These are phyloP conservation scores for Formica aserva DNA, from an alignment of 2,888 invertebrate species.

Conservation along the genomic window DNA sequence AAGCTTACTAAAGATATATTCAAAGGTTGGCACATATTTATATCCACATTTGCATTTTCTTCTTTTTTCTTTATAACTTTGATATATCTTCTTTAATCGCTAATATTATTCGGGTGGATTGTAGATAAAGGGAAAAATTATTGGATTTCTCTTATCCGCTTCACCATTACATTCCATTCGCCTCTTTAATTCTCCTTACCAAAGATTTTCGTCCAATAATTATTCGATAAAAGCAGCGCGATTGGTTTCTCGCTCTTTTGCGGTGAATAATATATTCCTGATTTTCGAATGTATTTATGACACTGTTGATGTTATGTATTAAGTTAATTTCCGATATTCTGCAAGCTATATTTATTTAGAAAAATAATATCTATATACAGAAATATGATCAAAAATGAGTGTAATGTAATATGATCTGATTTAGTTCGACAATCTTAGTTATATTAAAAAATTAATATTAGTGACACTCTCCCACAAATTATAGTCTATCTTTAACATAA, in stretches of 20 bases:
- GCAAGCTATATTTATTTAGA: not conserved
- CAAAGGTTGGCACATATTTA: not conserved
- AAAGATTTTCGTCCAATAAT: conserved; percentile 6
- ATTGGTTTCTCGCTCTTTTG: conserved; percentile 1
- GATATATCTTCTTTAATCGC: not conserved
- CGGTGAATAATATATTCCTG: not conserved
- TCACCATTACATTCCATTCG: not conserved
- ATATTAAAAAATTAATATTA: not conserved
- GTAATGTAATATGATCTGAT: not conserved
- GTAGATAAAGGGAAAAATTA: conserved; percentile 12
- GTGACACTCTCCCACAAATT: not conserved
- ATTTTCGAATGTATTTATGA: not conserved
- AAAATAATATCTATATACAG: not conserved
- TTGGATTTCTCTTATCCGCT: conserved; percentile 9
- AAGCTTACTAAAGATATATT: conserved; percentile 6
- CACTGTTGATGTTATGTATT: not conserved
- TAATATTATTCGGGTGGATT: not conserved
- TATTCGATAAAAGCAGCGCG: not conserved
- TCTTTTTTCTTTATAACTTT: not conserved
- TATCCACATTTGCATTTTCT: not conserved
- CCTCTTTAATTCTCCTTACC: not conserved
- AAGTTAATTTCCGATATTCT: conserved; percentile 3
- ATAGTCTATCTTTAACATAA: not conserved
- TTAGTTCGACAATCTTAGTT: not conserved
- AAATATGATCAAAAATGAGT: not conserved